Conservation (phyloP, 2,888 invertebrate species). For the Scrobipalpa costella region DNA sequence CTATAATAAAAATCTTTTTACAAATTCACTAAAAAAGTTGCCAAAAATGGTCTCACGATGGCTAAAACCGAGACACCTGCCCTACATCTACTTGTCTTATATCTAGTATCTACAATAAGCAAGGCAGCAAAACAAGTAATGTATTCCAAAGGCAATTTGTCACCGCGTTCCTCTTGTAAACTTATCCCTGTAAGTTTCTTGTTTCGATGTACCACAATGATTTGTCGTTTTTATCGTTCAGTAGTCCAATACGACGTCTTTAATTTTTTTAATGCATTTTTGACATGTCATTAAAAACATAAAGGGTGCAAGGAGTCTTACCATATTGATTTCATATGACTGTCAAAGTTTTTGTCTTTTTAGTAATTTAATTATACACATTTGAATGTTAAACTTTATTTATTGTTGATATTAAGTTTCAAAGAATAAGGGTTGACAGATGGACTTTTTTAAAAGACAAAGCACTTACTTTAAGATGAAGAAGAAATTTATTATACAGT, state of each 20-base stretch:
- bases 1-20: too few relatives aligned
- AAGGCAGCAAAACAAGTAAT: neutral
- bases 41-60: too few relatives aligned
- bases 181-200: slow-evolving; percentile 2
- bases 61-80: too few relatives aligned
- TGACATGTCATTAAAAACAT: slow-evolving; percentile 28
- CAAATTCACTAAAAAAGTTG: too few relatives aligned
- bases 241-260: slow-evolving; percentile 31
- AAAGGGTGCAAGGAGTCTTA: slow-evolving; percentile 19
- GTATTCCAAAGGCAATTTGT: neutral
- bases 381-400: slow-evolving; percentile 16
- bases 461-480: slow-evolving; percentile 9
- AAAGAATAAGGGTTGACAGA: slow-evolving; percentile 21
- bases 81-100: too few relatives aligned
- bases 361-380: slow-evolving; percentile 25
- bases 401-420: slow-evolving; percentile 19
- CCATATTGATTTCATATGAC: slow-evolving; percentile 22
- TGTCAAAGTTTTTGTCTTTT: slow-evolving; percentile 13
- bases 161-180: neutral
- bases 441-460: slow-evolving; percentile 21
- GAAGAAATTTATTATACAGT: slow-evolving; percentile 21
- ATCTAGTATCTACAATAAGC: too few relatives aligned
- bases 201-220: slow-evolving; percentile 46
- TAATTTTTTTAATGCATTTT: slow-evolving; percentile 32
- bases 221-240: slow-evolving; percentile 57